These are phyloP conservation scores for Epistrophe eligans DNA, from an alignment of 2,888 invertebrate species.

Conservation along the genomic window DNA sequence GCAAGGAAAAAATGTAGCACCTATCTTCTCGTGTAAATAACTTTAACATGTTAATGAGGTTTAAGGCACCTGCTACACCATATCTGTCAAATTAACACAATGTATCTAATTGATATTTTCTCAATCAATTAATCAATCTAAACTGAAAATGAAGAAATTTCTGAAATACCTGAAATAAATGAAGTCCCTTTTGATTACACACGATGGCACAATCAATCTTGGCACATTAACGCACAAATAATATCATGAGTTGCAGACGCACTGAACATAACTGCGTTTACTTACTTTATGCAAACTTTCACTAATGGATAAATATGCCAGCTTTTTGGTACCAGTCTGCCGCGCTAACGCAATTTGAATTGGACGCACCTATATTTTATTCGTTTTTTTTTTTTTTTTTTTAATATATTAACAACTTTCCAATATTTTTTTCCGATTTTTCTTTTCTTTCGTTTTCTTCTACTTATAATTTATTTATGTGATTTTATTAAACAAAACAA, in stretches of 20 bases:
- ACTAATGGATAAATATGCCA: conserved; percentile 54
- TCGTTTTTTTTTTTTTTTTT: background rate
- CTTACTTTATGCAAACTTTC: conserved; percentile 57
- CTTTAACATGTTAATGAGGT: background rate
- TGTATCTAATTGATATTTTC: conserved; percentile 42
- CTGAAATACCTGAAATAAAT: conserved; percentile 31
- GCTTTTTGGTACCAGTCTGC: conserved; percentile 32
- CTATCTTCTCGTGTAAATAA: background rate
- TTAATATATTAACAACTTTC: conserved; percentile 67
- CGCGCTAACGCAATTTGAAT: conserved; percentile 66
- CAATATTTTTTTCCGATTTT: conserved; percentile 51
- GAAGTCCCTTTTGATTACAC: conserved; percentile 58
- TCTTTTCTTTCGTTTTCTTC: conserved; percentile 27
- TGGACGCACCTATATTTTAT: conserved; percentile 71
- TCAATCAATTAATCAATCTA: conserved; percentile 46
- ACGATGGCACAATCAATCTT: conserved; percentile 22
- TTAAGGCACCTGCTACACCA: conserved; percentile 4
- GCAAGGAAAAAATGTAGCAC: background rate
- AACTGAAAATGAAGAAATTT: conserved; percentile 42
- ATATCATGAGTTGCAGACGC: conserved; percentile 40
- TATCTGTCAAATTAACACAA: conserved; percentile 52
- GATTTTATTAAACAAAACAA: conserved; percentile 19
- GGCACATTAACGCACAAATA: conserved; percentile 52
- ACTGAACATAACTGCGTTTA: conserved; percentile 1
- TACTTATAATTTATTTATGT: conserved; percentile 41